Base-by-base conservation (phyloP, 2,113 vertebrate genomes). In the Rousettus leschenaultii region DNA sequence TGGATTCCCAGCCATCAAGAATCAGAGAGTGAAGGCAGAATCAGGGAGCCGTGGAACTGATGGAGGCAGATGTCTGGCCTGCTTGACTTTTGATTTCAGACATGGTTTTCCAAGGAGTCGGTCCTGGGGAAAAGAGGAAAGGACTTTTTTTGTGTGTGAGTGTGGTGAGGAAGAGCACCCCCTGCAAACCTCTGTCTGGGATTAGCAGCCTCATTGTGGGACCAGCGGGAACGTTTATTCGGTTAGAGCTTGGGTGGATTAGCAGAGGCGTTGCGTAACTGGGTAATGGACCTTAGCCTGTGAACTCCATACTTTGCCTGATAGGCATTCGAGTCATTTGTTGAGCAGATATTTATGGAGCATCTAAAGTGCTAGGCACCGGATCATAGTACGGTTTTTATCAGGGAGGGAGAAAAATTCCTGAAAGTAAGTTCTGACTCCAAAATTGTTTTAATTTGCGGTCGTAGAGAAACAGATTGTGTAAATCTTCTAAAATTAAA, bases 401-500 rank as follows among this genome's bases (percentile, higher is more conserved):
- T 6, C 9, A 21, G 24, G 30, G 45, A 26, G 71, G 61, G 12
- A 82, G 8, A 86, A 45, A 59, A 40, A 73, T n/a, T 4, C 26
- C 38, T 51, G 7, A 7, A 65, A 51, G 3, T 30, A 26, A 13
- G 26, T 87, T 90, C 66, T 79, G 43, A 77, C 65, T 40, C 85
- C n/a, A 8, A 19, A 75, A 40, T 59, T 40, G 19, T 61, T 78
- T 48, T 28, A 35, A 63, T 78, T n/a, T 74, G 2, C 45, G 74
- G 33, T 40, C 40, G n/a, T 35, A 79, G 80, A 78, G 48, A 45
- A 66, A n/a, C 3, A 57, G 68, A 51, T 68, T n/a, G 71, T 74
- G 19, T 87, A 89, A 63, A 7, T 77, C 53, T 79, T 70, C 43
- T 55, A 48, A 86, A 89, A 51, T 93, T 87, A 85, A 35, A 18